These are phyloP conservation scores for Apogon hyalosoma DNA, from an alignment of 2,797 vertebrate species.

Conservation along the genomic window DNA sequence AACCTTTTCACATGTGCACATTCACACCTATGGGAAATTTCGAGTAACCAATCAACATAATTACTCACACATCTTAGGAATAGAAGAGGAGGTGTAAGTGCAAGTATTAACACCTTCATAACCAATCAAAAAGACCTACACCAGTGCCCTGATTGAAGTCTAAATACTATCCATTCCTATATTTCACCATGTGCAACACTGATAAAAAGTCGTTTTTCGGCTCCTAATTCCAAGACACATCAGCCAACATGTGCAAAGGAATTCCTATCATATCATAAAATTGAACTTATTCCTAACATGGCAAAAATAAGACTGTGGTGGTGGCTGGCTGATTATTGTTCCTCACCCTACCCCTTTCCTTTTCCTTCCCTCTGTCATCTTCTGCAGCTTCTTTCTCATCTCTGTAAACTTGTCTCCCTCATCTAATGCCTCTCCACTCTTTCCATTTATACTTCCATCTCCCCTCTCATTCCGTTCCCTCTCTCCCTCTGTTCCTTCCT, in stretches of 20 bases:
- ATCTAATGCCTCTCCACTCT: conserved; percentile 5
- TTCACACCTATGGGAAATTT: too few relatives aligned
- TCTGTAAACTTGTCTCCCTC: conserved; percentile 8
- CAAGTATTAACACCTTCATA: too few relatives aligned
- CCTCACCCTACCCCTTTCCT: not conserved
- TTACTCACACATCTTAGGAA: too few relatives aligned
- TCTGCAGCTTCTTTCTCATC: conserved; percentile 5
- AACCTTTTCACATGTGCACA: too few relatives aligned
- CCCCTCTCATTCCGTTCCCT: not conserved
- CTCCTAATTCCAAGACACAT: not conserved
- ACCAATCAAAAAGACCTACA: too few relatives aligned
- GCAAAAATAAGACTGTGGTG: not conserved
- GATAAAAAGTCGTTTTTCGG: not conserved
- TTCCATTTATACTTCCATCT: conserved; percentile 2
- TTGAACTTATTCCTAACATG: not conserved
- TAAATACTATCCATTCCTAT: too few relatives aligned
- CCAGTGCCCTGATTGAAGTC: too few relatives aligned
- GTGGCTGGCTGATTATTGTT: not conserved
- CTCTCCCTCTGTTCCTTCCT: not conserved
- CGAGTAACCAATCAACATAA: too few relatives aligned
- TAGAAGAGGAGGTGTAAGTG: too few relatives aligned
- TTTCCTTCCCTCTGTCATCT: conserved; percentile 1
- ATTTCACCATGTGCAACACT: too few relatives aligned
- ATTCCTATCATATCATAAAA: not conserved
- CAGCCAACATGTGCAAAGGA: not conserved